These are phyloP conservation scores for Apamea crenata DNA, from an alignment of 2,888 invertebrate species.

Conservation along the genomic window DNA sequence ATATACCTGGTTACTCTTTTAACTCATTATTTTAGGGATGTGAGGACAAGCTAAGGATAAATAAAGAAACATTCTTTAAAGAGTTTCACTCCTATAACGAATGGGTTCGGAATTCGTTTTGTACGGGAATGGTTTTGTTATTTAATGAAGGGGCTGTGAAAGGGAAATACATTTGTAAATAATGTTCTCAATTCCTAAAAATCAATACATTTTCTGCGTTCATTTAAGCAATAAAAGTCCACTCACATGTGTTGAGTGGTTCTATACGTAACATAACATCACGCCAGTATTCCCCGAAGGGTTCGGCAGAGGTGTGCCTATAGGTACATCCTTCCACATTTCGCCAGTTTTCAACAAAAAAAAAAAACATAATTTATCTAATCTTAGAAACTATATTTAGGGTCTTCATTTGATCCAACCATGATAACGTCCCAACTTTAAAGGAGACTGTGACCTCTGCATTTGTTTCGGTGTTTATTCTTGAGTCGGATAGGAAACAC, in stretches of 20 bases:
- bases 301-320: background rate
- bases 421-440: background rate
- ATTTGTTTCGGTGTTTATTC: background rate
- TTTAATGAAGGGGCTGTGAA: conserved; percentile 3
- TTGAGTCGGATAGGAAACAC: background rate
- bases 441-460: no score
- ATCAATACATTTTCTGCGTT: conserved; percentile 1
- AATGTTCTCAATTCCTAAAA: conserved; percentile 13
- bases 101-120: conserved; percentile 51
- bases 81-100: conserved; percentile 28
- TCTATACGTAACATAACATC: background rate
- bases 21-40: conserved; percentile 46
- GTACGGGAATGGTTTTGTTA: conserved; percentile 41
- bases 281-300: background rate
- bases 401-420: background rate
- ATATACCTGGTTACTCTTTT: conserved; percentile 58
- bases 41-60: conserved; percentile 26
- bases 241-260: background rate
- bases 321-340: background rate
- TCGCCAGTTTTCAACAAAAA: background rate
- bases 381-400: background rate
- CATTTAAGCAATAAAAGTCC: background rate
- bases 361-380: background rate
- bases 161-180: conserved; percentile 16
- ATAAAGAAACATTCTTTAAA: conserved; percentile 47